Evolutionary conservation across 2,888 invertebrate species (phyloP).

Genomic region (Linnaemya tessellans): DNA sequence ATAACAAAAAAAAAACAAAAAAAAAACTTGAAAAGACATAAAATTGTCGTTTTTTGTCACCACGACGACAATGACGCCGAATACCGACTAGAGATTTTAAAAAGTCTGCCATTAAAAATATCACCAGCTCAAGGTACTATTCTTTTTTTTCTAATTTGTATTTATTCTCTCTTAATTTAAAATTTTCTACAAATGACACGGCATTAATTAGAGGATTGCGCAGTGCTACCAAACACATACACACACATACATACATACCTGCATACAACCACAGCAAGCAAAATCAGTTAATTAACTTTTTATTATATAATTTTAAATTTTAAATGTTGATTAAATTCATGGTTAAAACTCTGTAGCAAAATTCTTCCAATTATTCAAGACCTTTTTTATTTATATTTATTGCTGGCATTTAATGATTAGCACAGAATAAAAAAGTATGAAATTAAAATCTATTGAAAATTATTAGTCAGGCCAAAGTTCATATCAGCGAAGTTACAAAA

Average conservation of each 20-base stretch:
- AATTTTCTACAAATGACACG: conserved; percentile 27
- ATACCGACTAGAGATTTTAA: conserved; percentile 4
- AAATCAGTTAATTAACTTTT: conserved; percentile 1
- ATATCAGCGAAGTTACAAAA: too few relatives aligned
- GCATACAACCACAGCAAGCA: background rate
- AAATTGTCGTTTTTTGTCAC: conserved; percentile 43
- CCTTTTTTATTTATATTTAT: background rate
- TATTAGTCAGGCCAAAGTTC: too few relatives aligned
- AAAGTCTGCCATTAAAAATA: conserved; percentile 36
- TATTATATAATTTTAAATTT: background rate
- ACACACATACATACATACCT: background rate
- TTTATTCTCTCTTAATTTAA: background rate
- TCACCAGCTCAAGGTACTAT: conserved; percentile 25
- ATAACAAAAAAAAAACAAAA: conserved; percentile 1
- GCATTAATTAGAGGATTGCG: background rate
- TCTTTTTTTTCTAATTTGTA: conserved; percentile 1
- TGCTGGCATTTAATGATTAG: too few relatives aligned
- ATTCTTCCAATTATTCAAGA: background rate
- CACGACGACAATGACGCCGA: background rate
- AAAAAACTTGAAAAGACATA: conserved; percentile 43
- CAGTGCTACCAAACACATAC: background rate
- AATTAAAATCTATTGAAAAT: too few relatives aligned
- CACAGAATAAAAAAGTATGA: too few relatives aligned
- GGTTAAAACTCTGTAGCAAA: background rate
- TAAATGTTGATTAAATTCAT: too few relatives aligned